Base-by-base conservation (phyloP, 2,797 vertebrate species). In the Phrynocephalus forsythii region DNA sequence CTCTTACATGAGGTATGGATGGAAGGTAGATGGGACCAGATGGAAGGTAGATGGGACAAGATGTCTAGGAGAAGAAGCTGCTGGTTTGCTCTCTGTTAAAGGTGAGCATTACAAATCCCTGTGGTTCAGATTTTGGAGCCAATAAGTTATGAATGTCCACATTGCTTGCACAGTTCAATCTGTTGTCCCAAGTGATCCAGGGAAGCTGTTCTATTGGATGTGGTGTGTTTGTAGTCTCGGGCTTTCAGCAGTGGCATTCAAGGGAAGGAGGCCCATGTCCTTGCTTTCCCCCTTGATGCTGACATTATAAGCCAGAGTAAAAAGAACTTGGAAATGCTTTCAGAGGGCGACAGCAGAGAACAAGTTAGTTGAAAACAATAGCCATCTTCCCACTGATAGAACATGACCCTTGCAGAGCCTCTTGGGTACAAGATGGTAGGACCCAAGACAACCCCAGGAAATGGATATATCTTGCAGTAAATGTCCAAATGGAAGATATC, bases 241-340 rank as follows among this genome's bases (percentile, higher is more conserved):
- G 0, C 3, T 48, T 50, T 66, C 72, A 66, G 7, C 7, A 15
- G 10, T 0, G 9, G 60, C 69, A 7, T 48, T 1, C 3, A 26
- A 20, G 18, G 82, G 22, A 18, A 69, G 10, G 73, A 68, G 66
- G 52, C 1, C 28, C 82, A 60, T 83, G 85, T 86, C 50, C 26
- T 79, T 11, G 0, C 0, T 38, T 56, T 5, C n/a, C 9, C 76
- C 71, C 24, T n/a, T 52, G 85, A 82, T 44, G 7, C 33, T 20
- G 68, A 22, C 33, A 8, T 63, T 13, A 5, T 67, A 86, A 68
- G 48, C 71, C 33, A 72, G 44, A 9, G 0, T 15, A 71, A 20
- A 52, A 26, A 72, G 79, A 87, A 9, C 81, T 75, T 85, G 18
- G 69, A 75, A 84, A 84, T 24, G 79, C 60, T 82, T 91, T 86